These are phyloP conservation scores for Crotalus horridus DNA, from an alignment of 2,113 vertebrate species.

Conservation along the genomic window DNA sequence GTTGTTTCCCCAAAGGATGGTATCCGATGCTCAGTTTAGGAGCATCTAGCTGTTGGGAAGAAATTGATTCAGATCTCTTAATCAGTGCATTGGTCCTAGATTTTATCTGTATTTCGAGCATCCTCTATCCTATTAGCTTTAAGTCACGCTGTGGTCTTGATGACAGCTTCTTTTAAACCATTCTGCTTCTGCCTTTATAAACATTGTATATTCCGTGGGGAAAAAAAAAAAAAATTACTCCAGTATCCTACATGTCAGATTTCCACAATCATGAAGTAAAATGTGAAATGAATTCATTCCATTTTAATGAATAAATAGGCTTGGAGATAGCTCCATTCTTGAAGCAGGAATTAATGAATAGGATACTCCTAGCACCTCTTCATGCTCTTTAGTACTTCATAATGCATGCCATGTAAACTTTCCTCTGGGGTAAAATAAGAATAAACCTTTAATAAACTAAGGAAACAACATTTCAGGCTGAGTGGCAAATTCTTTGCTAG, in stretches of 20 bases:
- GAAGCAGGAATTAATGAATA: constrained; percentile 40
- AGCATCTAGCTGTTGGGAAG: not conserved
- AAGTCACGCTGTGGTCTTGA: not conserved
- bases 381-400: constrained; percentile 42
- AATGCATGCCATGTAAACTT: constrained; percentile 41
- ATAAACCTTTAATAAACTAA: constrained; percentile 65
- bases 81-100: not conserved
- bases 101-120: not conserved
- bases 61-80: not conserved
- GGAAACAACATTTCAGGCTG: constrained; percentile 47
- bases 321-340: constrained; percentile 24
- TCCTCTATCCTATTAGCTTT: not conserved
- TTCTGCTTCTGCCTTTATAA: not conserved
- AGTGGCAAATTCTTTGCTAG: constrained; percentile 53
- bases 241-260: constrained; percentile 33
- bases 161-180: not conserved
- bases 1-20: not conserved
- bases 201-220: not conserved
- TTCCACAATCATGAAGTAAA: constrained; percentile 35
- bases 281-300: constrained; percentile 42
- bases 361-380: constrained; percentile 37
- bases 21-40: not conserved
- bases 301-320: constrained; percentile 40
- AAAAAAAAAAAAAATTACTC: not conserved
- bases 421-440: constrained; percentile 52